Percentiles rank a stretch among this genome's conserved stretches.
phyloP scores from a whole-genome alignment of 2,797 vertebrate species.

The Dermochelys coriacea region DNA sequence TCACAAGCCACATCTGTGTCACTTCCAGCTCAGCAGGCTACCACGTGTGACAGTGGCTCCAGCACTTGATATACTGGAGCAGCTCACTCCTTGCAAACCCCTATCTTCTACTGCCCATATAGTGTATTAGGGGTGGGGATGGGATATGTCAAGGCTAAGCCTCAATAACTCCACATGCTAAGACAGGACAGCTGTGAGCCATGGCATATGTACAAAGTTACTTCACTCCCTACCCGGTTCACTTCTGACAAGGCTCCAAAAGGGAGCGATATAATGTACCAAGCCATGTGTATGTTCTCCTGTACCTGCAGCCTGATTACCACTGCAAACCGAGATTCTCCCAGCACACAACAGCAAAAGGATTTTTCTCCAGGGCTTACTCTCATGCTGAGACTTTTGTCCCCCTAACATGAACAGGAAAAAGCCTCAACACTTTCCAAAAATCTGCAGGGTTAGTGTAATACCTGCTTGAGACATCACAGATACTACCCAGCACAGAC shows the following conservation, averaged over 20 bases:
- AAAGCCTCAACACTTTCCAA: not conserved
- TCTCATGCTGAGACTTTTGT: not conserved
- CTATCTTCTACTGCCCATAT: not conserved
- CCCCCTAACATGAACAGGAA: not conserved
- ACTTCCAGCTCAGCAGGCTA: not conserved
- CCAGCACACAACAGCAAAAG: not conserved
- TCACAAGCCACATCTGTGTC: not conserved
- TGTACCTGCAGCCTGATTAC: not conserved
- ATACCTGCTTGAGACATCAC: not conserved
- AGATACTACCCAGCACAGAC: not conserved
- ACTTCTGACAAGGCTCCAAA: not conserved
- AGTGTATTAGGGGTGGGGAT: not conserved
- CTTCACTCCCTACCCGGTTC: rapidly evolving
- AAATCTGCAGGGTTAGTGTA: not conserved
- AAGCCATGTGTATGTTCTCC: not conserved
- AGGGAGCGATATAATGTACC: not conserved
- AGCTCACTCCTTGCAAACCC: not conserved
- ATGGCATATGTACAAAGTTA: rapidly evolving
- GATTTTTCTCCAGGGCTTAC: not conserved
- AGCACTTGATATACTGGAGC: rapidly evolving
- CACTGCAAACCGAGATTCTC: not conserved
- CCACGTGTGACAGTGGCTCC: not conserved
- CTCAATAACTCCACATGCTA: not conserved
- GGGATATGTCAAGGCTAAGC: not conserved
- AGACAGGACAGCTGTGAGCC: not conserved